Evolutionary conservation across 2,113 vertebrate species (phyloP).

Genomic region (Callospermophilus lateralis): DNA sequence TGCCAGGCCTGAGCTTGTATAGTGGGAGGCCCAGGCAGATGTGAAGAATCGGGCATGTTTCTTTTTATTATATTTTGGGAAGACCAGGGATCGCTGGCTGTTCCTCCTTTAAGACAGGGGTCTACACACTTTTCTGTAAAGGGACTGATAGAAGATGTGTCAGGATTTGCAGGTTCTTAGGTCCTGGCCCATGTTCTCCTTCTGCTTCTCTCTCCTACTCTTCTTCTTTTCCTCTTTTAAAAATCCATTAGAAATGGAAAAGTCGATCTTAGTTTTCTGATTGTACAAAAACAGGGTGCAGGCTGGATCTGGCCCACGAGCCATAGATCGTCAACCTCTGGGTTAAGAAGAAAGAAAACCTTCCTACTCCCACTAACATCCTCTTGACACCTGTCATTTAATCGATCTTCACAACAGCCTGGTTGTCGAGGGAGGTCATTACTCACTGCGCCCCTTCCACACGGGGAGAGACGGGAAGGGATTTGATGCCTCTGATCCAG

Average conservation of each 20-base stretch:
- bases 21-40: neutral
- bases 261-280: neutral
- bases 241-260: neutral
- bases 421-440: neutral
- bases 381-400: neutral
- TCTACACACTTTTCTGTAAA: neutral
- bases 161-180: neutral
- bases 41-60: neutral
- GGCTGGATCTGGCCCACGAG: neutral
- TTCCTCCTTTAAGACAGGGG: neutral
- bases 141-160: neutral
- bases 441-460: neutral
- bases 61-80: neutral
- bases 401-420: neutral
- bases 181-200: neutral
- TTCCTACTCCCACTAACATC: neutral
- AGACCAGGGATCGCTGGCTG: neutral
- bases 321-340: neutral
- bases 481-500: neutral
- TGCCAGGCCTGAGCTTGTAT: neutral
- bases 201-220: neutral
- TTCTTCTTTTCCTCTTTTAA: neutral
- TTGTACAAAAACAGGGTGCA: neutral
- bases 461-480: neutral
- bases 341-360: conserved; percentile 19